Conservation (phyloP, 2,113 vertebrate species). For the Paedocypris sp. region DNA sequence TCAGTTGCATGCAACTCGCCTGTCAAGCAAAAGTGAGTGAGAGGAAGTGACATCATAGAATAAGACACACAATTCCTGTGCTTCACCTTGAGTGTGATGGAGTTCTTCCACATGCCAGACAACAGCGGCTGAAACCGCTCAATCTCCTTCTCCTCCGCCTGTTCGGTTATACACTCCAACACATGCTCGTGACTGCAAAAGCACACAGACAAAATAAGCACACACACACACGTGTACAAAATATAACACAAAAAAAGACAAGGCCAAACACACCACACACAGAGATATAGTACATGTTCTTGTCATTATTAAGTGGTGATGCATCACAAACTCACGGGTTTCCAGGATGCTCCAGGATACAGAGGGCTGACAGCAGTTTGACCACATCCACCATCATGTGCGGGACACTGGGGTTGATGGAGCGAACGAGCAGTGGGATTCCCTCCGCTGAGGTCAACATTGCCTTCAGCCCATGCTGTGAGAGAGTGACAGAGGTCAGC, state of each 20-base stretch:
- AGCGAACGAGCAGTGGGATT: constrained; percentile 72
- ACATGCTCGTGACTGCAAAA: constrained; percentile 70
- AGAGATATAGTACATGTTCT: no score
- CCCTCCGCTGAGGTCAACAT: constrained; percentile 75
- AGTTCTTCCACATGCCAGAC: constrained; percentile 62
- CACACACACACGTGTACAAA: constrained; percentile 15
- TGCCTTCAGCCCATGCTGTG: constrained; percentile 76
- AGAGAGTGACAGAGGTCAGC: not conserved
- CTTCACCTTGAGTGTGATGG: constrained; percentile 69
- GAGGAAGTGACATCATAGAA: not conserved
- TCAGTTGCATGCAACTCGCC: constrained; percentile 78
- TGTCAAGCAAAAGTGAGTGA: constrained; percentile 32
- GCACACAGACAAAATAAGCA: no score
- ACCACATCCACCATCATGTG: constrained; percentile 84
- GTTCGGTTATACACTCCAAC: constrained; percentile 74
- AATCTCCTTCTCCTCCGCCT: constrained; percentile 70
- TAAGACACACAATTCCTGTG: not conserved
- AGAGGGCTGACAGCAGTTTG: constrained; percentile 78
- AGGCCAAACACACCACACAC: no score
- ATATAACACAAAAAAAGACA: no score
- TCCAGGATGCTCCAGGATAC: constrained; percentile 72
- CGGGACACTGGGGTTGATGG: constrained; percentile 70
- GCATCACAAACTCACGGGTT: constrained; percentile 64
- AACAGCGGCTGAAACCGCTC: constrained; percentile 78
- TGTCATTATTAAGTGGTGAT: no score